Base-by-base conservation (phyloP, 2,113 vertebrate species). In the Baryphthengus martii region DNA sequence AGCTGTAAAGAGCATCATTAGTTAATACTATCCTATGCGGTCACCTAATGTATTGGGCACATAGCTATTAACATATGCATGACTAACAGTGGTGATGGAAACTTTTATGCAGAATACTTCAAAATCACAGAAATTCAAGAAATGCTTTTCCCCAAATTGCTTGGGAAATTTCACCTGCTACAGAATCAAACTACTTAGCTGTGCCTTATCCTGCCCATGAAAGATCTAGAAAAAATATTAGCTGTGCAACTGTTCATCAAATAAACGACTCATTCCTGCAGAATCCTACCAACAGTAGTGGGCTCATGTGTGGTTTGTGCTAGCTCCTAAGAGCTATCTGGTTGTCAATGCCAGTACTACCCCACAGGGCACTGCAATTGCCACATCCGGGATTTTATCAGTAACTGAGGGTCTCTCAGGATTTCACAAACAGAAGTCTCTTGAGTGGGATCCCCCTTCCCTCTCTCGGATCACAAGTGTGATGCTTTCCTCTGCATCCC, bases 351-450 rank as follows among this genome's bases (percentile, higher is more conserved):
- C 24, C 45, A 75, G 16, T 47, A 35, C 49, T 65, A 74, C 8
- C 11, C 21, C 19, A 52, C 0, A 0, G 42, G 42, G 33, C 31
- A 91, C 50, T 52, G 37, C 37, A 73, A 33, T 15, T 4, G 3
- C 16, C 47, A 79, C 10, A 35, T 31, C 26, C 19, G 63, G 47
- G 47, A 58, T 55, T 71, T 67, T 28, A 71, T n/a, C 8, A 63
- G 25, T 9, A 85, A 72, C 45, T 18, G 10, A 92, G 3, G 15
- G 52, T 71, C 11, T 55, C 42, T 59, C 21, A 12, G 45, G 53
- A 67, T 50, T 94, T 85, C 39, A 82, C 35, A 50, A 70, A 45
- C 6, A 44, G 50, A 16, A 85, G 5, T 56, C 24, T 63, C n/a
- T 68, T 33, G 6, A 75, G 66, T 11, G 18, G 63, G 12, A 72